Base-by-base conservation (phyloP, 1,140 invertebrate genomes). In the Probaryconus sp. region DNA sequence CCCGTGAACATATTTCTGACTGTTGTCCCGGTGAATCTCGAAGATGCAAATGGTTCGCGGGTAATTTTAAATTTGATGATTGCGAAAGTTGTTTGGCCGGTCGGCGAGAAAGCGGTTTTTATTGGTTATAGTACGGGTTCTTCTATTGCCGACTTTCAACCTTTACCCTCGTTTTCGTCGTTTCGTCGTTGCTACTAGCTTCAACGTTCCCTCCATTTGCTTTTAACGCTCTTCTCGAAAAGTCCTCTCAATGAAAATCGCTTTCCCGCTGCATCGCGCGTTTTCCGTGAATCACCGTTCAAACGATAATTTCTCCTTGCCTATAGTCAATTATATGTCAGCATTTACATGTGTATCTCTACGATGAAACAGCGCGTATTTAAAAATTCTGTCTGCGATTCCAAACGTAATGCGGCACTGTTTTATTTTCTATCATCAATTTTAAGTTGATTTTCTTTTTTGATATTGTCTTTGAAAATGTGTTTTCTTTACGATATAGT, bases 51-150 rank as follows among this genome's bases (percentile, higher is more conserved):
- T 84, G 65, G 51, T 61, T 77, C 61, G 42, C 47, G 68, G 76
- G 75, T 68, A 80, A 81, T 84, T 83, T 79, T 58, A 77, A 82
- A 84, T 83, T 79, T 82, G 80, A 79, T 73, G 79, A 79, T 79
- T 81, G 70, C 75, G 38, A 81, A 79, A 80, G 74, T 68, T n/a
- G n/a, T n/a, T 67, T 45, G 65, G 43, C 33, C 14, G 33, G 37
- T 35, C 5, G 13, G 26, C 17, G 61, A 40, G 55, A 56, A 50
- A 63, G 64, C 48, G 40, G 56, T 67, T 70, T n/a, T 76, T 76
- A 70, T 67, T 76, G 65, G 65, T 76, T 70, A 70, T 63, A 76
- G 61, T 70, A 67, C 61, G 40, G 16, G 21, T 43, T 28, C 20
- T 17, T 63, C 53, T 76, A 56, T 76, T 67, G 67, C 7, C 28